phyloP scores from a whole-genome alignment of 2,888 invertebrate species.

The Helicoverpa assulta region DNA sequence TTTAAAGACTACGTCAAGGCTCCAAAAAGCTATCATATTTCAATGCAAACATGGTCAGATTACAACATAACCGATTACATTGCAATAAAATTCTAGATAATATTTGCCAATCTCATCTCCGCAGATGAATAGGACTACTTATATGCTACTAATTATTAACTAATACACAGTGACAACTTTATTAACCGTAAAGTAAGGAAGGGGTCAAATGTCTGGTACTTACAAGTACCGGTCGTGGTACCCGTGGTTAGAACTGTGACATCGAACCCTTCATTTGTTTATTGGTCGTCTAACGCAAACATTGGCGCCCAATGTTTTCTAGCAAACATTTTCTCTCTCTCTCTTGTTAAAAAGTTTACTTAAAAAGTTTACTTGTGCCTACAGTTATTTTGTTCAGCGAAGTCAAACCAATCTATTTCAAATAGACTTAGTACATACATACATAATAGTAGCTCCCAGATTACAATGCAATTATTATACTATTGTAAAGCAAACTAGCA shows the following conservation, averaged over 20 bases:
- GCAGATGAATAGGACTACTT: not conserved
- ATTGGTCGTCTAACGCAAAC: not conserved
- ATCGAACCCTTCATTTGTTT: not conserved
- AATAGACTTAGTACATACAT: too few relatives aligned
- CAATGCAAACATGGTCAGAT: too few relatives aligned
- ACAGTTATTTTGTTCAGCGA: too few relatives aligned
- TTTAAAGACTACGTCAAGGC: too few relatives aligned
- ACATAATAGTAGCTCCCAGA: too few relatives aligned
- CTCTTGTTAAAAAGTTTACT: too few relatives aligned
- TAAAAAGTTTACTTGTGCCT: too few relatives aligned
- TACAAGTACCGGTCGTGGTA: conserved; percentile 5
- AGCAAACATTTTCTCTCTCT: too few relatives aligned
- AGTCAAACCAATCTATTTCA: too few relatives aligned
- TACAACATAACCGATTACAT: not conserved
- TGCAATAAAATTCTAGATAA: not conserved
- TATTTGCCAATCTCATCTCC: not conserved
- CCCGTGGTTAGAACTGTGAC: conserved; percentile 25
- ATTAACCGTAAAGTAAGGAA: conserved; percentile 27
- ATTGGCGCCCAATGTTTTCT: conserved; percentile 2
- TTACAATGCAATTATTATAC: not conserved
- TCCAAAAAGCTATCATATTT: too few relatives aligned
- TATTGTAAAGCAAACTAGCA: not conserved
- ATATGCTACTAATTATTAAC: conserved; percentile 4
- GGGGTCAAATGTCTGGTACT: conserved; percentile 46
- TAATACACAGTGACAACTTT: conserved; percentile 24